Percentiles rank a stretch among this genome's conserved stretches.
Evolutionary conservation across 2,113 vertebrate genomes (phyloP).

Genomic region (Grantiella picta): DNA sequence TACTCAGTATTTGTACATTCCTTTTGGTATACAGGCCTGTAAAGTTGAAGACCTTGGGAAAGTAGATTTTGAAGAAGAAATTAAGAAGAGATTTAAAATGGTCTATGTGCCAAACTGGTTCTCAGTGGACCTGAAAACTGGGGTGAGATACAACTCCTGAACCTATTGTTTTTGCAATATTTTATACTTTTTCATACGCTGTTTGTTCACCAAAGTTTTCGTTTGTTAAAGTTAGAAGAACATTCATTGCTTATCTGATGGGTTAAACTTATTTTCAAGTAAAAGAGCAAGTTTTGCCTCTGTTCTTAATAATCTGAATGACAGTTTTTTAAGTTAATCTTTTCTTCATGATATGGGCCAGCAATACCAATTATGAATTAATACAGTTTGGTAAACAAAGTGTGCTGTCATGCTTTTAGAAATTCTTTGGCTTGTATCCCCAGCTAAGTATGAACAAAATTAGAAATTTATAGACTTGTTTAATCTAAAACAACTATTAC

Average conservation of each 20-base stretch:
- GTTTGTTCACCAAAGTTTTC: background rate
- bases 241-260: background rate
- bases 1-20: background rate
- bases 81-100: conserved; percentile 99
- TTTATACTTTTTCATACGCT: background rate
- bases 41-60: conserved; percentile 98
- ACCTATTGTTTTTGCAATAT: background rate
- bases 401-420: background rate
- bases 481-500: background rate
- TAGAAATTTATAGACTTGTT: background rate
- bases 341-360: background rate
- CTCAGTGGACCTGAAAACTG: conserved; percentile 98
- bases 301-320: background rate
- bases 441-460: background rate
- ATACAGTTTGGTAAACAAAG: background rate
- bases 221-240: background rate
- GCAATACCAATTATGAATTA: background rate
- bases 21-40: conserved; percentile 81
- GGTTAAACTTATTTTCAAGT: background rate
- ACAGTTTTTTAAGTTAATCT: background rate
- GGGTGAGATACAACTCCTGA: conserved; percentile 77
- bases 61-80: conserved; percentile 98
- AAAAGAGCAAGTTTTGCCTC: background rate
- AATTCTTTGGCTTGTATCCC: background rate
- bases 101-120: conserved; percentile 99